Evolutionary conservation across 2,888 invertebrate genomes (phyloP).

Genomic region (Ectemnius lituratus): DNA sequence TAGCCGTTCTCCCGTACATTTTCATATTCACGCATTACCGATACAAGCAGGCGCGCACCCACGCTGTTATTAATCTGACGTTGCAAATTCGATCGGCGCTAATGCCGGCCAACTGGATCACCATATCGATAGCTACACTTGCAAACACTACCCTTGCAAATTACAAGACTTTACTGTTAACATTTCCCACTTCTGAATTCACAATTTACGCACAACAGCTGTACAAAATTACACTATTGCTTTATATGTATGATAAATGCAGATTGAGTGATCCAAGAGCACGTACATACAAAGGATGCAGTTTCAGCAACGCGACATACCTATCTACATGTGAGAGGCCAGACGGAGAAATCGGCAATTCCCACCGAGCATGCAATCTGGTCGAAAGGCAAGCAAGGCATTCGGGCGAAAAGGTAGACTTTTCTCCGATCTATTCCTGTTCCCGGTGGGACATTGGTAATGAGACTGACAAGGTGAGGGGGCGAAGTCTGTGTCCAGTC

Average conservation of each 20-base stretch:
- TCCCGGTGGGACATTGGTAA: not conserved
- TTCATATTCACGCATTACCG: slow-evolving; percentile 31
- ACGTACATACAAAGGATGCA: no score
- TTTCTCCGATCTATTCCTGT: not conserved
- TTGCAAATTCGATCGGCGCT: slow-evolving; percentile 50
- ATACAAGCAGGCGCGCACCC: not conserved
- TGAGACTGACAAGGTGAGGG: not conserved
- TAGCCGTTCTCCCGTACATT: slow-evolving; percentile 40
- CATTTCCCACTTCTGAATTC: no score
- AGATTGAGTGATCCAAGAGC: no score
- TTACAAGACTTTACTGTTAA: no score
- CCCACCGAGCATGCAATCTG: not conserved
- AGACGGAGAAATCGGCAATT: not conserved
- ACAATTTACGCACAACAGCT: no score
- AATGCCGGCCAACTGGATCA: slow-evolving; percentile 47
- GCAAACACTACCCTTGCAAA: no score
- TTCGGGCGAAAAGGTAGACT: not conserved
- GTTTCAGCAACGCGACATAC: no score
- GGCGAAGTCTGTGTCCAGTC: not conserved
- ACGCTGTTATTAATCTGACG: slow-evolving; percentile 53
- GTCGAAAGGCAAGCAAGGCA: not conserved
- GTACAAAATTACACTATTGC: no score
- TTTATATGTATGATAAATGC: no score
- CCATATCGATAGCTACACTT: not conserved
- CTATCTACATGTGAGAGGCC: no score